phyloP scores from a whole-genome alignment of 2,888 invertebrate genomes.

The Hypomecis punctinalis region DNA sequence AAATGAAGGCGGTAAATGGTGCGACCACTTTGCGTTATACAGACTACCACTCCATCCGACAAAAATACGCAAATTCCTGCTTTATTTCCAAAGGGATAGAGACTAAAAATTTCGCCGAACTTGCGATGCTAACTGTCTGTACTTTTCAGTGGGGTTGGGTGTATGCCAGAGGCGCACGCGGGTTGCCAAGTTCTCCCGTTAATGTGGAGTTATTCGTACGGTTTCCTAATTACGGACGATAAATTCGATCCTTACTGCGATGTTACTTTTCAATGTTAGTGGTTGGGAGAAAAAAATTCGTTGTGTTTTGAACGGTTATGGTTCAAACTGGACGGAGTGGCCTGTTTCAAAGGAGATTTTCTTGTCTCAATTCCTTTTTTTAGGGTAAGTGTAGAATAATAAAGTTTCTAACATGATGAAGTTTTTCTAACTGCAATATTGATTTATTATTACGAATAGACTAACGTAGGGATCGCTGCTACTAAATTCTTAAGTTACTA shows the following conservation, averaged over 20 bases:
- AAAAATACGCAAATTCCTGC: conserved; percentile 19
- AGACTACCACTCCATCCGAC: conserved; percentile 29
- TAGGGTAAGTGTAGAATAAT: too few relatives aligned
- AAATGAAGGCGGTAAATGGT: conserved; percentile 72
- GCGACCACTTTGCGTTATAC: conserved; percentile 62
- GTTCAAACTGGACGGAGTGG: too few relatives aligned
- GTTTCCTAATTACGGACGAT: conserved; percentile 54
- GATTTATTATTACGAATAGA: too few relatives aligned
- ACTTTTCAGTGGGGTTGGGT: conserved; percentile 61
- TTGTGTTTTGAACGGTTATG: too few relatives aligned
- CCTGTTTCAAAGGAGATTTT: too few relatives aligned
- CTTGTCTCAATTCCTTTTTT: too few relatives aligned
- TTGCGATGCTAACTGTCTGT: conserved; percentile 44
- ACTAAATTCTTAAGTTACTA: too few relatives aligned
- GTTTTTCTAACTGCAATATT: too few relatives aligned
- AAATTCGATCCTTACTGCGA: conserved; percentile 39
- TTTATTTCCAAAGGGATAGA: conserved; percentile 24
- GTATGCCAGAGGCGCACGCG: conserved; percentile 56
- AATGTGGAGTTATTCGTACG: conserved; percentile 58
- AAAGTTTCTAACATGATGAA: too few relatives aligned
- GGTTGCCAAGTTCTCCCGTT: conserved; percentile 62
- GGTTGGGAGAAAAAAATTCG: conserved; percentile 9
- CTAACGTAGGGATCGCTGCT: too few relatives aligned
- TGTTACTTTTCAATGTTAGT: conserved; percentile 27
- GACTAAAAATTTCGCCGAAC: conserved; percentile 26